Base-by-base conservation (phyloP, 1,140 invertebrate genomes). In the Ceratina australensis region DNA sequence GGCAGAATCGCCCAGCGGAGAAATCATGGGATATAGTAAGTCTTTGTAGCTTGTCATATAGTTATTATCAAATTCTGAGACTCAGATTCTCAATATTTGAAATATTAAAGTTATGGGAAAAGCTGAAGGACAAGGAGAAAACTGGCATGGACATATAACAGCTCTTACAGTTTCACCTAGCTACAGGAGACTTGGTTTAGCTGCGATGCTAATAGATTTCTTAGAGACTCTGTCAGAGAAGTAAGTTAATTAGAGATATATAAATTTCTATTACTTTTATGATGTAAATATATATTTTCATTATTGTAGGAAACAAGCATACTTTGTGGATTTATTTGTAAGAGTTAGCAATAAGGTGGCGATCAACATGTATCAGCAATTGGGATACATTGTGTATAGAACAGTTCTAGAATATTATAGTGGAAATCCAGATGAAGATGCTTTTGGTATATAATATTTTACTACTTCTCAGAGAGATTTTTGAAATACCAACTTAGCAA, bases 111-210 rank as follows among this genome's bases (percentile, higher is more conserved):
- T 99, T 64, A 99, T 99, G 98, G 99, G 98, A 47, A 99, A 99
- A 93, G 96, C 98, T 15, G 99, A 99, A 94, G 99, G 98, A 0
- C 94, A 95, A 87, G 95, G 96, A 76, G 97, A 99, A 87, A 97
- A 98, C 89, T 99, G 98, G 98, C 99, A 99, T 94, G 99, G 99
- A 1, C 99, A 99, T 93, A 98, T 99, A 3, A 99, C 99, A 22
- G 98, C 98, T 18, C 93, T 99, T 10, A 98, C 98, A 42, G 98
- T 99, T n/a, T 97, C 98, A 50, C 97, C 98, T 18, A 96, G 98
- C 87, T 99, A 97, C 88, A 93, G 99, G 88, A 93, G 98, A 85
- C 90, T 99, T 12, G 98, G 98, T 7, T 92, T 99, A 63, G 98
- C 98, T 54, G 97, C 95, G 1, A 96, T 96, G 74, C 93, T 99